Evolutionary conservation across 2,113 vertebrate genomes (phyloP).

Genomic region (human): GRCh38 chr3:67490001-67490500

Average conservation of each 20-base stretch:
- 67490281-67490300: background rate
- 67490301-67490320: background rate
- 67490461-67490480: slow-evolving; percentile 2
- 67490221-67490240: background rate
- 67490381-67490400: background rate
- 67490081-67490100: background rate
- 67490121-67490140: background rate
- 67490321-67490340: slow-evolving; percentile 12
- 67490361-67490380: background rate
- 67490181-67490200: background rate
- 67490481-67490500: background rate
- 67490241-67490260: background rate
- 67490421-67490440: background rate
- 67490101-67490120: background rate
- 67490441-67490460: background rate
- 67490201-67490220: background rate
- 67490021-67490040: background rate
- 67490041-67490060: background rate
- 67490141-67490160: background rate
- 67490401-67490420: background rate
- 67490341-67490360: background rate
- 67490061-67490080: background rate
- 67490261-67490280: background rate
- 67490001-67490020: background rate
- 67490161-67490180: background rate